A percentile compares a stretch with the other conserved stretches of the same genome.
These are phyloP conservation scores for Pristionchus exspectatus DNA, from an alignment of 2,888 invertebrate genomes.

Conservation along the genomic window DNA sequence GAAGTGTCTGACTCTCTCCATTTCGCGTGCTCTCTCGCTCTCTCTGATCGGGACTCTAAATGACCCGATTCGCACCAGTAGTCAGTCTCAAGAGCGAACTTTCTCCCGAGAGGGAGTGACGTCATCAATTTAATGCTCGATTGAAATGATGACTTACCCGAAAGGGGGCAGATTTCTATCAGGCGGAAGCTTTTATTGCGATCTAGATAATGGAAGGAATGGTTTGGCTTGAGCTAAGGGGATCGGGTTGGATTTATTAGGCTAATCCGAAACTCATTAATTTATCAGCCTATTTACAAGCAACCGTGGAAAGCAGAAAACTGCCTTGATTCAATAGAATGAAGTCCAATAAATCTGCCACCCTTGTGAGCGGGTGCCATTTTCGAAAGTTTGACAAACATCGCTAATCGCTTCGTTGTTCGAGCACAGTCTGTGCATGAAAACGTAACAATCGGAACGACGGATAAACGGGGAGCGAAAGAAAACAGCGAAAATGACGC, in stretches of 20 bases:
- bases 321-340: neutral
- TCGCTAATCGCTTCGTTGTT: slow-evolving; percentile 4
- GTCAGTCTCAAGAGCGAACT: neutral
- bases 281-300: too few species aligned
- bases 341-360: neutral
- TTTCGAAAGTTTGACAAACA: too few species aligned
- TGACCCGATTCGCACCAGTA: slow-evolving; percentile 36
- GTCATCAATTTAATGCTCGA: slow-evolving; percentile 20
- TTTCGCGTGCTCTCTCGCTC: too few species aligned
- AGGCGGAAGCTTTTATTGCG: neutral
- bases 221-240: neutral
- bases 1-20: too few species aligned
- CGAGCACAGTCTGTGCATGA: neutral
- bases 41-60: neutral
- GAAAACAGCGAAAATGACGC: slow-evolving; percentile 24
- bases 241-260: neutral
- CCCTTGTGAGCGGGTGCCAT: too few species aligned
- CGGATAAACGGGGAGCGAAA: neutral
- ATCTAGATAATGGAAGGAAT: neutral
- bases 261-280: too few species aligned
- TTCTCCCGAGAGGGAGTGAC: neutral
- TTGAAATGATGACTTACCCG: neutral
- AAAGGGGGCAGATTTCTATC: neutral
- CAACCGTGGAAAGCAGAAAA: too few species aligned
- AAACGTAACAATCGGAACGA: neutral